phyloP scores from a whole-genome alignment of 2,888 invertebrate species.

The Zaprionus lineosus region DNA sequence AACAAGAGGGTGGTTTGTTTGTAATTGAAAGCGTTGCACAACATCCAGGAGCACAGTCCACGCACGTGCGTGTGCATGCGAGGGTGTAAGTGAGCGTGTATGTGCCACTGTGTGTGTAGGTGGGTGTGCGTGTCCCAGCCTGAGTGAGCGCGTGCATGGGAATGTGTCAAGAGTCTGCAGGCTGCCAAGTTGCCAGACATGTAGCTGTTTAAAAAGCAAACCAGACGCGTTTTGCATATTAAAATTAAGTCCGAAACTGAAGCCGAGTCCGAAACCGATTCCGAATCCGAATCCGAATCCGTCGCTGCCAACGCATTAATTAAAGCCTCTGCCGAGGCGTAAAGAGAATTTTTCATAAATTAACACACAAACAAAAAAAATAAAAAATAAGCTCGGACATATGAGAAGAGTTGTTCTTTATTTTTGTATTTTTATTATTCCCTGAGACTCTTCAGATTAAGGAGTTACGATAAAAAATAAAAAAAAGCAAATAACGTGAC shows the following conservation, averaged over 20 bases:
- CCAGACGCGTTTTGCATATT: constrained; percentile 62
- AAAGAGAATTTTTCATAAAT: constrained; percentile 32
- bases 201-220: constrained; percentile 29
- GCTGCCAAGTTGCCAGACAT: constrained; percentile 46
- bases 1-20: constrained; percentile 47
- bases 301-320: constrained; percentile 56
- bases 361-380: background rate
- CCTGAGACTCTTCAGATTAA: constrained; percentile 54
- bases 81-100: background rate
- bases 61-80: constrained; percentile 36
- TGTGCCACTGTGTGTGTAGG: background rate
- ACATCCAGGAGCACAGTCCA: constrained; percentile 20
- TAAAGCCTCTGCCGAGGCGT: constrained; percentile 45
- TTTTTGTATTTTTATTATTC: no score
- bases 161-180: constrained; percentile 57
- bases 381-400: no score
- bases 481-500: constrained; percentile 63
- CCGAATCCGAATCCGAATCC: no score
- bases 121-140: constrained; percentile 6
- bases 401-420: no score
- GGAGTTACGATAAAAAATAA: constrained; percentile 45
- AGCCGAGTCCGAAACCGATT: no score
- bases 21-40: constrained; percentile 36
- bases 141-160: constrained; percentile 32
- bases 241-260: constrained; percentile 27